A percentile compares a stretch with the other conserved stretches of the same genome.
phyloP scores from a whole-genome alignment of 2,113 vertebrate species.

The Pelusios castaneus region DNA sequence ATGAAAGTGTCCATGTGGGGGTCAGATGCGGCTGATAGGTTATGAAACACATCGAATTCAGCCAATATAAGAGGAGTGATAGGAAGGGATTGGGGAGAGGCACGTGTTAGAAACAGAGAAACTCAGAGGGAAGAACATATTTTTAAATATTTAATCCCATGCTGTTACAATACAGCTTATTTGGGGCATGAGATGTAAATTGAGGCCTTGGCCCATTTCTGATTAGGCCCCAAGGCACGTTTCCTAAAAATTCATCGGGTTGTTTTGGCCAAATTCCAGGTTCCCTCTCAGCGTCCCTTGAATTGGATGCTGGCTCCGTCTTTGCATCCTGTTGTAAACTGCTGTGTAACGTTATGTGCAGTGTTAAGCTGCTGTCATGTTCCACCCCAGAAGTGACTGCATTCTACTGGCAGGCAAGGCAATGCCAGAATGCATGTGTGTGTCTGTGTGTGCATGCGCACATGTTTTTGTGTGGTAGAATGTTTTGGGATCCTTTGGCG shows the following conservation, averaged over 20 bases:
- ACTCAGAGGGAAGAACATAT: neutral
- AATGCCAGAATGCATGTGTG: neutral
- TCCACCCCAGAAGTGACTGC: neutral
- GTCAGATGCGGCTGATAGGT: neutral
- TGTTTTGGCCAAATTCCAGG: neutral
- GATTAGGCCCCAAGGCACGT: neutral
- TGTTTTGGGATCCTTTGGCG: neutral
- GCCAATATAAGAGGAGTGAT: neutral
- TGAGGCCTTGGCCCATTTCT: neutral
- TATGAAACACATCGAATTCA: neutral
- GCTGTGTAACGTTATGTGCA: neutral
- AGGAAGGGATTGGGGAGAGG: accelerated
- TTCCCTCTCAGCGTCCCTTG: neutral
- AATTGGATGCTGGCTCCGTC: neutral
- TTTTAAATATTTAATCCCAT: neutral
- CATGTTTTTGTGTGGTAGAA: neutral
- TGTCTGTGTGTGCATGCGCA: too few species aligned
- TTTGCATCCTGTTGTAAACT: neutral
- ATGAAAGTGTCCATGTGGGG: neutral
- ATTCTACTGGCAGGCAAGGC: neutral
- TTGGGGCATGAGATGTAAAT: neutral
- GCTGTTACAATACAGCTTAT: neutral
- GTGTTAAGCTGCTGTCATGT: neutral
- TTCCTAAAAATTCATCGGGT: neutral
- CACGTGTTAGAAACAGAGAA: neutral